Evolutionary conservation across 2,113 vertebrate genomes (phyloP).

Genomic region (Pampusana beccarii): DNA sequence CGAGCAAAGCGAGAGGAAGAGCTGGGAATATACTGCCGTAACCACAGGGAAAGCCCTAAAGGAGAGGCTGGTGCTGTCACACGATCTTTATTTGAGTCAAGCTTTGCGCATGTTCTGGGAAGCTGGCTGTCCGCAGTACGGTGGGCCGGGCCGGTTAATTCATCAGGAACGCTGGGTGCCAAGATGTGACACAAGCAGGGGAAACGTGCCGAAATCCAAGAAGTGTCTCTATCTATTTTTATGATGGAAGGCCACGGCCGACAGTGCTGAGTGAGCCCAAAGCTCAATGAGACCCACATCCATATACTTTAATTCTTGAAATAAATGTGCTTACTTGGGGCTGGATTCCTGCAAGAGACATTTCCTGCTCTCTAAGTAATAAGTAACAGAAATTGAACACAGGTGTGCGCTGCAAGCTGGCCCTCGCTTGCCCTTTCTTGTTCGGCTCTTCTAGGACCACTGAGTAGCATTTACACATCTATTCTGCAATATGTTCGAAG

Average conservation of each 20-base stretch:
- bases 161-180: background rate
- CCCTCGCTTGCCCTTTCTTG: background rate
- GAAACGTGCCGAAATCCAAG: background rate
- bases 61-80: background rate
- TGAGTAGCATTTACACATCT: background rate
- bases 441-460: background rate
- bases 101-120: background rate
- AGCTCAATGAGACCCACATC: constrained; percentile 3
- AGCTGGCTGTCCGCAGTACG: background rate
- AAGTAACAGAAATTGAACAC: constrained; percentile 21
- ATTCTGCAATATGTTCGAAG: background rate
- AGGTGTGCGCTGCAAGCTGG: background rate
- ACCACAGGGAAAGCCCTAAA: background rate
- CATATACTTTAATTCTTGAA: background rate
- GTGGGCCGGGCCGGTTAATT: background rate
- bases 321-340: constrained; percentile 16
- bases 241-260: background rate
- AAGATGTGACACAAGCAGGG: background rate
- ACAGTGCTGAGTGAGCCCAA: background rate
- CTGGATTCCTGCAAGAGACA: constrained; percentile 39
- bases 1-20: background rate
- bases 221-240: background rate
- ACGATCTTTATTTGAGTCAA: background rate
- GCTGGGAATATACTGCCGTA: background rate
- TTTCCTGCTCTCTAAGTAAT: constrained; percentile 43